These are phyloP conservation scores for Lasioglossum lativentre DNA, from an alignment of 2,888 invertebrate species.

Conservation along the genomic window DNA sequence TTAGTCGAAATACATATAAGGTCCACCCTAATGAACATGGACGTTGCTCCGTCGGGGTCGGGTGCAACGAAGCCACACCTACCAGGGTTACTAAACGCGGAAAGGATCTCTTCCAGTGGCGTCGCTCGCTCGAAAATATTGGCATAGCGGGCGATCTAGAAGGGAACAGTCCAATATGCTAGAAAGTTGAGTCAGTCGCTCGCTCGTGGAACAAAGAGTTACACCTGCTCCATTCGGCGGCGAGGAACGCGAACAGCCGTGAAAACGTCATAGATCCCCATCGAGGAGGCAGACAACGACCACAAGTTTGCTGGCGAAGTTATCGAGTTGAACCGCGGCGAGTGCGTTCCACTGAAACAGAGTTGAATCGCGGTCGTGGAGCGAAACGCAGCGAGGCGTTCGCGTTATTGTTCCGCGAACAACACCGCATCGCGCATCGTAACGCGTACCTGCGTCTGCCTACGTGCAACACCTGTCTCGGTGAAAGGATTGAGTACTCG, in stretches of 20 bases:
- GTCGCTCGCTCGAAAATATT: neutral
- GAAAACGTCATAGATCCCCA: neutral
- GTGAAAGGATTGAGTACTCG: constrained; percentile 75
- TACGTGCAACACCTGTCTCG: constrained; percentile 77
- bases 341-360: constrained; percentile 10
- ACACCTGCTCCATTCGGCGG: neutral
- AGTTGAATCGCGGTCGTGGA: constrained; percentile 25
- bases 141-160: neutral
- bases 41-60: neutral
- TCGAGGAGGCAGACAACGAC: neutral
- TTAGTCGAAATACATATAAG: too few species aligned
- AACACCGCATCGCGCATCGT: constrained; percentile 33
- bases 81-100: neutral
- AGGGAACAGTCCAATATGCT: neutral
- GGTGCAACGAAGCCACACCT: neutral
- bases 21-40: too few species aligned
- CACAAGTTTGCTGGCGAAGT: neutral
- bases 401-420: constrained; percentile 46
- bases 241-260: neutral
- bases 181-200: neutral
- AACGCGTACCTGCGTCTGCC: constrained; percentile 59
- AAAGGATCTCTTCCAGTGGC: neutral
- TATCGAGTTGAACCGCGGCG: neutral
- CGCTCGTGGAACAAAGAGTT: neutral
- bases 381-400: constrained; percentile 22